Conservation (phyloP, 2,888 invertebrate species). For the Thalpophila matura region DNA sequence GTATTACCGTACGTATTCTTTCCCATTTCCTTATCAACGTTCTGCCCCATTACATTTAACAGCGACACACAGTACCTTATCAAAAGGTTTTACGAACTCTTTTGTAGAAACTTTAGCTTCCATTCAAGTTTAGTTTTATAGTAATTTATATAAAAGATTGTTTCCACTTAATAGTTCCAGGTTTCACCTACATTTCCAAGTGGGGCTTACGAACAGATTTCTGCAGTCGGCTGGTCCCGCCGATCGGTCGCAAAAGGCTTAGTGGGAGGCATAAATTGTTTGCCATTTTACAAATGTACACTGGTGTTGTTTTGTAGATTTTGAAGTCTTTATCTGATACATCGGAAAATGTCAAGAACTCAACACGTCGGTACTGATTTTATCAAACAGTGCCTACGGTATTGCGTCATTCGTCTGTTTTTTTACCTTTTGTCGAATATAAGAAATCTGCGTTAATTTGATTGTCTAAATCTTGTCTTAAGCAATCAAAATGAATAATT, state of each 20-base stretch:
- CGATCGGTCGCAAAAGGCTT: constrained; percentile 18
- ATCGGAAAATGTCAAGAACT: not conserved
- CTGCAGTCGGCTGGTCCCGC: constrained; percentile 37
- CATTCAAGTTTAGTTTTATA: constrained; percentile 37
- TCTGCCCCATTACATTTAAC: constrained; percentile 29
- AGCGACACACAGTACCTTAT: constrained; percentile 29
- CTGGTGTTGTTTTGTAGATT: not conserved
- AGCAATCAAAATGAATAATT: constrained; percentile 17
- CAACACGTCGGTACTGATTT: not conserved
- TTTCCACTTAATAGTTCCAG: constrained; percentile 44
- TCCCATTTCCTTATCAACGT: constrained; percentile 19
- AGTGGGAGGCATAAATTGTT: constrained; percentile 22
- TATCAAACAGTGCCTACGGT: not conserved
- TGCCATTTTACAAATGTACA: constrained; percentile 20
- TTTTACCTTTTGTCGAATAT: not conserved
- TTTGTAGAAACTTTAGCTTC: constrained; percentile 37
- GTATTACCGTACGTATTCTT: not conserved
- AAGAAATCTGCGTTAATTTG: not conserved
- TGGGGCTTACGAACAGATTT: constrained; percentile 59
- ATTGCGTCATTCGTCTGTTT: not conserved
- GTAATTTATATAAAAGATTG: constrained; percentile 47
- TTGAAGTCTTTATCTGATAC: not conserved
- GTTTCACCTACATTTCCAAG: constrained; percentile 51
- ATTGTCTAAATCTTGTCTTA: constrained; percentile 19
- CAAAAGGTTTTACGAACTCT: constrained; percentile 30